These are phyloP conservation scores for Acanthis flammea DNA, from an alignment of 2,797 vertebrate genomes.

Conservation along the genomic window DNA sequence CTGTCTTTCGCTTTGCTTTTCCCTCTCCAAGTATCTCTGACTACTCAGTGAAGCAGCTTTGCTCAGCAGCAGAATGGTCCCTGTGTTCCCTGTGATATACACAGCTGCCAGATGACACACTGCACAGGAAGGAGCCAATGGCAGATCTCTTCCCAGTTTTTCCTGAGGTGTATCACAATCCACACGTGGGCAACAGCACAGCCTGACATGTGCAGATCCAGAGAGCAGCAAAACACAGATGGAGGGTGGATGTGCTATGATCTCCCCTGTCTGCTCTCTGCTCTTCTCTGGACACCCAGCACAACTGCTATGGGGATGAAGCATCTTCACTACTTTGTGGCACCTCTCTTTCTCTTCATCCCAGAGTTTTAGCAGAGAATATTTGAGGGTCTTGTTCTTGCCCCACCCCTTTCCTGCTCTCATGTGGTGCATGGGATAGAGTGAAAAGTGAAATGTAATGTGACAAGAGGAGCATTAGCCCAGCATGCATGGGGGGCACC, in stretches of 20 bases:
- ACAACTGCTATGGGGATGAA: not conserved
- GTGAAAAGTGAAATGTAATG: not conserved
- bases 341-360: not conserved
- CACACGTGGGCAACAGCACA: not conserved
- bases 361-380: not conserved
- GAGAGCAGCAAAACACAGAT: not conserved
- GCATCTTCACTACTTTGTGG: not conserved
- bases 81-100: not conserved
- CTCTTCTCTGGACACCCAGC: not conserved
- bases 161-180: not conserved
- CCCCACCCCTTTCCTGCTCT: not conserved
- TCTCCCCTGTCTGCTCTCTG: not conserved
- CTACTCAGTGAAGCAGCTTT: not conserved
- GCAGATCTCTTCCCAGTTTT: not conserved
- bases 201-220: not conserved
- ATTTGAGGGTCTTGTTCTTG: not conserved
- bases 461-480: not conserved
- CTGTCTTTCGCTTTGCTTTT: not conserved
- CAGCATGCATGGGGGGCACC: not conserved
- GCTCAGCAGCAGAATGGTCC: not conserved
- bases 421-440: fast-evolving
- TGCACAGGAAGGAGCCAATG: constrained; percentile 4
- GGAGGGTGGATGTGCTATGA: not conserved
- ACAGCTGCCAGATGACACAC: constrained; percentile 36
- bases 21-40: not conserved